Evolutionary conservation across 2,888 invertebrate genomes (phyloP), one percentile per base, ranked within the genome.

Genomic region (Andrena trimmerana): DNA sequence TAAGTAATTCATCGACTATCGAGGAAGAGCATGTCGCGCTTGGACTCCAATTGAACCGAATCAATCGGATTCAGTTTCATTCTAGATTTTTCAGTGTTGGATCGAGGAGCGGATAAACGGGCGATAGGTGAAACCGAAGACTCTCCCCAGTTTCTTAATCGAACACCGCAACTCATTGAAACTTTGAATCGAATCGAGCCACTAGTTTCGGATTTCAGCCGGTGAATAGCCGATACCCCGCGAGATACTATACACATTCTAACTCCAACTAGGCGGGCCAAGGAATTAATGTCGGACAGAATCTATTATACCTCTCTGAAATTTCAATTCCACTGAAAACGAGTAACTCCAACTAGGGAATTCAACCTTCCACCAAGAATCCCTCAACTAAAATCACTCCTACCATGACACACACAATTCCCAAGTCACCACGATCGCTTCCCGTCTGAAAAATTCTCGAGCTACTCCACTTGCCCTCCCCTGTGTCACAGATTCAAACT

Each of bases 151-250:
- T 63, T 81, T 73, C 81, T 81, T 81, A 81, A 81, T 68, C 73
- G 63, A 52, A 73, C 68, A 54, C 81, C 81, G 73, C 68, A 81
- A 81, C 73, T 81, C 81, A 73, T 73, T 69, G 81, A 81, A 81
- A 81, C 81, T 81, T 81, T 81, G 81, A 48, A 81, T 81, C 50
- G 81, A 81, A 73, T 81, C 81, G 81, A 27, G 20, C 65, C 57
- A 73, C 73, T 42, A 81, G 63, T 69, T 73, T 57, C 73, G 73
- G 68, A 59, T 62, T 72, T 81, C 27, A 63, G 13, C 81, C 57
- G 24, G 27, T 54, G 67, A 71, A 80, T 80, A 62, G 71, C 67
- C 62, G 71, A 71, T 79, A 70, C 70, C 13, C 31, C 66, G 48
- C 71, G 52, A 29, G 79, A 66, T 79, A 79, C 66, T 60, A 36